Evolutionary conservation across 1,140 invertebrate species (phyloP).

Genomic region (Bathynomus jamesi): DNA sequence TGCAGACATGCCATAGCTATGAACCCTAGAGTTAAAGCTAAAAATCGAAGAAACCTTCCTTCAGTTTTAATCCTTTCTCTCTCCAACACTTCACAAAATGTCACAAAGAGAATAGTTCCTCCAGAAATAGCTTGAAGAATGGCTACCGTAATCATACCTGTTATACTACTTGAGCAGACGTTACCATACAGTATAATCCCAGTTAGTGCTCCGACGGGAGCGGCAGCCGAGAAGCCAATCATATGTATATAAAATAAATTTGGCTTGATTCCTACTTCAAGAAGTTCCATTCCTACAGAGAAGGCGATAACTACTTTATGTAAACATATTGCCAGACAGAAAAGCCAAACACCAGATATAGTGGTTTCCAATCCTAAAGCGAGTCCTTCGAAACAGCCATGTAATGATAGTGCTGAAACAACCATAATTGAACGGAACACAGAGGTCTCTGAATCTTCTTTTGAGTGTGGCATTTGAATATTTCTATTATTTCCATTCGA

Average conservation of each 20-base stretch:
- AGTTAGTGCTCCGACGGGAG: slow-evolving; percentile 20
- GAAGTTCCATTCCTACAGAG: slow-evolving; percentile 44
- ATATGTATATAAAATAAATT: slow-evolving; percentile 16
- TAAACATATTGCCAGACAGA: slow-evolving; percentile 49
- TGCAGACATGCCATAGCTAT: slow-evolving; percentile 52
- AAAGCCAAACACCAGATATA: slow-evolving; percentile 47
- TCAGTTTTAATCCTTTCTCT: slow-evolving; percentile 57
- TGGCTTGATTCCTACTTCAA: slow-evolving; percentile 5
- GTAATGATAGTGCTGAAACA: slow-evolving; percentile 55
- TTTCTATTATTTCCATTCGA: no score
- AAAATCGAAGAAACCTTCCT: slow-evolving; percentile 59
- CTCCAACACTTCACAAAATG: slow-evolving; percentile 82
- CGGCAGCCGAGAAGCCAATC: slow-evolving; percentile 30
- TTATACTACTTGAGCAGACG: slow-evolving; percentile 2
- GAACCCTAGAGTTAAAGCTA: slow-evolving; percentile 64
- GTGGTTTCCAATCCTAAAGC: slow-evolving; percentile 65
- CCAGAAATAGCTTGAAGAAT: slow-evolving; percentile 74
- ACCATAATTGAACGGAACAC: slow-evolving; percentile 48
- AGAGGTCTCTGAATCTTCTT: no score
- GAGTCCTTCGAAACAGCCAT: slow-evolving; percentile 59
- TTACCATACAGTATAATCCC: slow-evolving; percentile 16
- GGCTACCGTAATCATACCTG: slow-evolving; percentile 40
- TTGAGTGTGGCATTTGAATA: no score
- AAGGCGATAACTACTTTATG: slow-evolving; percentile 53
- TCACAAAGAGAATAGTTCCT: slow-evolving; percentile 78